Percentiles rank a stretch among this genome's conserved stretches.
Evolutionary conservation across 2,113 vertebrate genomes (phyloP).

Genomic region (Nesoenas mayeri): DNA sequence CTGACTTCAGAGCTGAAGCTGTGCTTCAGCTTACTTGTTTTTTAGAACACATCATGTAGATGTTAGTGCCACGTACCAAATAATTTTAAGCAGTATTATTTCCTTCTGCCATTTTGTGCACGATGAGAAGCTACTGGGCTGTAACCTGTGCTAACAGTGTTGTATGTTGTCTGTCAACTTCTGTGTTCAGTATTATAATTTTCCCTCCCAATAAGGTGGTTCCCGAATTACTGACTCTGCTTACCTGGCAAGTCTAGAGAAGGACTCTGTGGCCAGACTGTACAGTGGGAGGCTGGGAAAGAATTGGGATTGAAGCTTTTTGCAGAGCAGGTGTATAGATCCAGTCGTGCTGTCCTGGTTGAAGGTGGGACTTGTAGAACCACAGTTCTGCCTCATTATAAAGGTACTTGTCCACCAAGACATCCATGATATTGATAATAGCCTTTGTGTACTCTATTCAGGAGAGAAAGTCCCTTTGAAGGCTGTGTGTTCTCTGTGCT

Average conservation of each 20-base stretch:
- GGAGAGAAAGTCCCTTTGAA: background rate
- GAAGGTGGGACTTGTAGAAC: background rate
- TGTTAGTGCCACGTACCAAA: background rate
- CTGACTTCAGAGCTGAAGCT: background rate
- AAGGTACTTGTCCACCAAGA: background rate
- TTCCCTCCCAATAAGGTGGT: background rate
- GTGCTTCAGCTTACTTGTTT: background rate
- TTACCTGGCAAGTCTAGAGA: background rate
- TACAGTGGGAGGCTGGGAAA: background rate
- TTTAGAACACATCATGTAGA: background rate
- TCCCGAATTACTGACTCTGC: background rate
- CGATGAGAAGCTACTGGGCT: background rate
- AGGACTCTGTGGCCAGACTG: background rate
- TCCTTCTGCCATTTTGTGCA: background rate
- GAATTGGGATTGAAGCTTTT: background rate
- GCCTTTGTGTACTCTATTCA: background rate
- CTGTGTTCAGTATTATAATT: background rate
- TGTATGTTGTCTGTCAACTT: background rate
- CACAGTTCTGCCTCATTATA: background rate
- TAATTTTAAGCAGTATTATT: background rate
- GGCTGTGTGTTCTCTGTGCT: background rate
- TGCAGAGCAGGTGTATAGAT: background rate
- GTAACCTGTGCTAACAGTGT: background rate
- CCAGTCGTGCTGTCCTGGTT: background rate
- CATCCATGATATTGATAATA: background rate